Percentiles rank a stretch among this genome's conserved stretches.
phyloP scores from a whole-genome alignment of 2,113 vertebrate genomes.

The Daboia siamensis region DNA sequence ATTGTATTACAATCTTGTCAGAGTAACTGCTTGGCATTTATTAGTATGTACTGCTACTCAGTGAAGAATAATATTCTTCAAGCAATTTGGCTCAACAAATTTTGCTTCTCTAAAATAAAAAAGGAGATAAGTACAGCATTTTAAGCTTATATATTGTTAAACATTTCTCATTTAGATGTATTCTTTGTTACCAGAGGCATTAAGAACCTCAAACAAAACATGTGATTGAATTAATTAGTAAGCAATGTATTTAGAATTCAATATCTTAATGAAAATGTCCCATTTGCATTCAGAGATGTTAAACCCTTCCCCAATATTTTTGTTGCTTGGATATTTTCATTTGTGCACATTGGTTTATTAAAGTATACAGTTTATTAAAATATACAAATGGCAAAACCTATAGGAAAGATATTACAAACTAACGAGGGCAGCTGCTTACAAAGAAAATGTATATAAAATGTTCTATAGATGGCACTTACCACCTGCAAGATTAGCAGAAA shows the following conservation, averaged over 20 bases:
- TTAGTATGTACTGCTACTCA: background rate
- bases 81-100: slow-evolving; percentile 22
- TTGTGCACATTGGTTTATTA: background rate
- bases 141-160: slow-evolving; percentile 33
- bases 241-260: slow-evolving; percentile 31
- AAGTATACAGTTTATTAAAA: background rate
- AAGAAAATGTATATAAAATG: too few relatives aligned
- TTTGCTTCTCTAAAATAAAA: slow-evolving; percentile 50
- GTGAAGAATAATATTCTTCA: slow-evolving; percentile 41
- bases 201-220: background rate
- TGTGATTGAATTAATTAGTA: background rate
- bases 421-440: too few relatives aligned
- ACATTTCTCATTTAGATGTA: slow-evolving; percentile 48
- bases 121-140: slow-evolving; percentile 17
- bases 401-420: too few relatives aligned
- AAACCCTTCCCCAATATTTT: background rate
- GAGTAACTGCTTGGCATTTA: slow-evolving; percentile 39
- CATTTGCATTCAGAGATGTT: background rate
- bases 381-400: too few relatives aligned
- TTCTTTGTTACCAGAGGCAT: slow-evolving; percentile 19
- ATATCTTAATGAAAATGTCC: slow-evolving; percentile 13
- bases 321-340: background rate
- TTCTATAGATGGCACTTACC: too few relatives aligned
- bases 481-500: too few relatives aligned
- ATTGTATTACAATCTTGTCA: slow-evolving; percentile 36